Evolutionary conservation across 2,113 vertebrate genomes (phyloP), one percentile per base, ranked within the genome.

Genomic region (Sprattus sprattus): DNA sequence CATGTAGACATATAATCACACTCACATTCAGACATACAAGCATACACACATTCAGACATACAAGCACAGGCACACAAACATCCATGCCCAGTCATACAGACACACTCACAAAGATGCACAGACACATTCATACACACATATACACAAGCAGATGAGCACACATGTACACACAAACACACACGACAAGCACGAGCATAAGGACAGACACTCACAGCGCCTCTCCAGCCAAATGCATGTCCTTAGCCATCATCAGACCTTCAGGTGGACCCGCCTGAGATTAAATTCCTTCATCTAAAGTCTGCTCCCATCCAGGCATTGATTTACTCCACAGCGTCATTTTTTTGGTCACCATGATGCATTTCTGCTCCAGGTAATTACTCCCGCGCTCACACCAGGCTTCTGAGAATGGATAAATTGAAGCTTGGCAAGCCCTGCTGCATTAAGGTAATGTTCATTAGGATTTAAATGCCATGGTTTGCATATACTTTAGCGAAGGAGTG

Each of bases 121-220:
- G 7, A 28, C 64, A 13, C n/a, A 71, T 2, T 28, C n/a, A 9
- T 8, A 49, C 49, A 83, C 50, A 45, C 46, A 83, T 57, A 85
- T 50, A 50, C 44, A 83, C 46, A 44, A 49, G 45, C 52, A 81
- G 15, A 45, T 45, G 71, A 45, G 80, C 15, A 18, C 64, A 44
- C 84, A 16, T 28, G 15, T n/a, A 16, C 28, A 52, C 54, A 54
- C 16, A 57, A 49, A n/a, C 81, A 39, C 80, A 39, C 71, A 81
- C 22, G 25, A 92, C 85, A 92, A 92, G 88, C 92, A 91, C 87
- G 89, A 91, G 87, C 2, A 28, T 67, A 25, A 60, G 71, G 28
- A 4, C 71, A 78, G 32, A 32, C 71, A 16, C 71, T 78, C 32
- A 78, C 13, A 78, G 71, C 28, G 13, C 71, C 71, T 39, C 71